These are phyloP conservation scores for Seira ritae DNA, from an alignment of 2,888 invertebrate species.

Conservation along the genomic window DNA sequence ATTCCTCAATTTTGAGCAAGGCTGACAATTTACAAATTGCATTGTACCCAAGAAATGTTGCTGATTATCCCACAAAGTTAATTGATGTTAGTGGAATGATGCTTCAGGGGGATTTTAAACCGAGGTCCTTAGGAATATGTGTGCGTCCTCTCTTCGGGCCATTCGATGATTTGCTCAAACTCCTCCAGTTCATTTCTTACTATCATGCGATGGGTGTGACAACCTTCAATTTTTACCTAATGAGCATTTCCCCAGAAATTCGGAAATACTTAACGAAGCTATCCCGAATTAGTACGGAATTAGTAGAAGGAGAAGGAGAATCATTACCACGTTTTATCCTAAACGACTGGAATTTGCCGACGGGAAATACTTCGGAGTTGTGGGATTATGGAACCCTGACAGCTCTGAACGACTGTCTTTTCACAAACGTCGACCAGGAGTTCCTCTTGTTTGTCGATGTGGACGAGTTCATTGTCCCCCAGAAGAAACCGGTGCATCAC, in stretches of 20 bases:
- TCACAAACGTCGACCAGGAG: constrained; percentile 90
- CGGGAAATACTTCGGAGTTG: constrained; percentile 70
- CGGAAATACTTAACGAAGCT: constrained; percentile 52
- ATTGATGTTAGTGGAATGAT: constrained; percentile 56
- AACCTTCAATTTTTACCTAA: constrained; percentile 68
- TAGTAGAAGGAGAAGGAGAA: background rate
- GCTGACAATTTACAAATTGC: constrained; percentile 54
- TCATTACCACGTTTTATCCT: constrained; percentile 32
- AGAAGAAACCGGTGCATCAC: background rate
- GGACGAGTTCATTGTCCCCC: constrained; percentile 87
- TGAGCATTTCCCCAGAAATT: constrained; percentile 66
- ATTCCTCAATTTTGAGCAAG: background rate
- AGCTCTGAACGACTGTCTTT: constrained; percentile 94
- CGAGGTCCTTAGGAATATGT: constrained; percentile 69
- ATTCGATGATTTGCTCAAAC: constrained; percentile 66
- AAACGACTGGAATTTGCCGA: constrained; percentile 70
- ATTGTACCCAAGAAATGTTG: constrained; percentile 59
- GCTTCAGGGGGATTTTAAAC: background rate
- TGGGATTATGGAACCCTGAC: constrained; percentile 79
- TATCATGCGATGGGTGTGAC: constrained; percentile 71
- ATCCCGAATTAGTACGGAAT: background rate
- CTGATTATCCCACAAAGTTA: constrained; percentile 70
- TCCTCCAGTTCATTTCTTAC: constrained; percentile 74
- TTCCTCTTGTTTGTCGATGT: constrained; percentile 90
- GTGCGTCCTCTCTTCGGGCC: constrained; percentile 74